Base-by-base conservation (phyloP, 2,113 vertebrate genomes). In the Empidonax alnorum region DNA sequence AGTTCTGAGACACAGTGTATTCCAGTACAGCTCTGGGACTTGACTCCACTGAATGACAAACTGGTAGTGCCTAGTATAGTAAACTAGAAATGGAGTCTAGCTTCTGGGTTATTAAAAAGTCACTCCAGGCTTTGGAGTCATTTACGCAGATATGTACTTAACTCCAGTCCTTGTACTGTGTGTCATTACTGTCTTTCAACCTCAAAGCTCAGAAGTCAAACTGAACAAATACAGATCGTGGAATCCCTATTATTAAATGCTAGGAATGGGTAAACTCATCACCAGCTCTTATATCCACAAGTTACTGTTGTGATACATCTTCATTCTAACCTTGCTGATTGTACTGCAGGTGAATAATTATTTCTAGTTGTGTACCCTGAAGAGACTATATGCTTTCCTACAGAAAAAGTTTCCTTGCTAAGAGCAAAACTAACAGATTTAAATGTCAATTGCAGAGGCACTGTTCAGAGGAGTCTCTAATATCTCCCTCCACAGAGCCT, bases 21-120 rank as follows among this genome's bases (percentile, higher is more conserved):
- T 66, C 41, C 3, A 4, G 9, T 41, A 78, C 4, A n/a, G 21
- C 17, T 82, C 65, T 58, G 19, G 11, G 24, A 67, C 46, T 49
- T 2, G 0, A 75, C 31, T 65, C 47, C 17, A 47, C 47, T 68
- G 21, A 23, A 4, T 2, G 5, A 33, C 0, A 1, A 75, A 75
- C 3, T 49, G 9, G 27, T 61, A 84, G 33, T 21, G 15, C 7
- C 33, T 65, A 33, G 7, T 46, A 68, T 3, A 80, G 25, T 42
- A 72, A 86, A 86, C 7, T 30, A 14, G 3, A 42, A 30, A 69
- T 52, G 10, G 30, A 76, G 8, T 16, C 55, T 56, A 66, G 23
- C 8, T 74, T 85, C 41, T 52, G 15, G 14, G 6, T 50, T 85
- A 56, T 52, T 42, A 78, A 28, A 65, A 77, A 59, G 20, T 41